Evolutionary conservation across 2,113 vertebrate genomes (phyloP).

Genomic region (Desmodus rotundus): DNA sequence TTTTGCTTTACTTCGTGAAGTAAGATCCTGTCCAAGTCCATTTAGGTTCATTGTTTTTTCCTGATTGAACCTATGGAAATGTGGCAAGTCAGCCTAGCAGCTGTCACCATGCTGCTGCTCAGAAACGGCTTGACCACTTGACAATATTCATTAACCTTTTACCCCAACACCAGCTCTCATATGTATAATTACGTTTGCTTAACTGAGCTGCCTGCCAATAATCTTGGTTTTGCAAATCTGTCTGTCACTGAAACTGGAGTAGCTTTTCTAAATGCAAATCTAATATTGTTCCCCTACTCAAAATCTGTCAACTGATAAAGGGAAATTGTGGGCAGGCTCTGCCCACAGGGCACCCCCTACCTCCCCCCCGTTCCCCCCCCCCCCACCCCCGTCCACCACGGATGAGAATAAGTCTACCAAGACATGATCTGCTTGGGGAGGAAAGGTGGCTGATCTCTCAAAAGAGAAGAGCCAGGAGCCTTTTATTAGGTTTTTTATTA

Average conservation of each 20-base stretch:
- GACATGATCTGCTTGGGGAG: too few relatives aligned
- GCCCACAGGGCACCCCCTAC: too few relatives aligned
- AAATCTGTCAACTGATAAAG: not conserved
- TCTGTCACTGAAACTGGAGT: not conserved
- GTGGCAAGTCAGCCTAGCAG: not conserved
- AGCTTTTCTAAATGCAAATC: conserved; percentile 1
- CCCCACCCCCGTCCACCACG: too few relatives aligned
- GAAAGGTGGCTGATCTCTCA: too few relatives aligned
- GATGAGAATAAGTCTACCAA: too few relatives aligned
- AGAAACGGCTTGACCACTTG: not conserved
- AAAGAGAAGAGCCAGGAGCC: too few relatives aligned
- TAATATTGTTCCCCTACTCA: not conserved
- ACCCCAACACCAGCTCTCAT: not conserved
- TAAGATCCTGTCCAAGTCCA: not conserved
- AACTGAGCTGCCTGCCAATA: not conserved
- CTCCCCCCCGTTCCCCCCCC: too few relatives aligned
- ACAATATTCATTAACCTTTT: not conserved
- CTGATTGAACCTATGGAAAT: not conserved
- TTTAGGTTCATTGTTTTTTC: not conserved
- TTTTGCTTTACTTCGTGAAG: not conserved
- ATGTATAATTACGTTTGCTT: not conserved
- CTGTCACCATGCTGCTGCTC: not conserved
- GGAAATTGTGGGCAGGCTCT: too few relatives aligned
- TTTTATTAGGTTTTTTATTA: too few relatives aligned
- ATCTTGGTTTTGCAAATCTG: not conserved